These are phyloP conservation scores for Zaprionus capensis DNA, from an alignment of 1,140 invertebrate genomes.

Conservation along the genomic window DNA sequence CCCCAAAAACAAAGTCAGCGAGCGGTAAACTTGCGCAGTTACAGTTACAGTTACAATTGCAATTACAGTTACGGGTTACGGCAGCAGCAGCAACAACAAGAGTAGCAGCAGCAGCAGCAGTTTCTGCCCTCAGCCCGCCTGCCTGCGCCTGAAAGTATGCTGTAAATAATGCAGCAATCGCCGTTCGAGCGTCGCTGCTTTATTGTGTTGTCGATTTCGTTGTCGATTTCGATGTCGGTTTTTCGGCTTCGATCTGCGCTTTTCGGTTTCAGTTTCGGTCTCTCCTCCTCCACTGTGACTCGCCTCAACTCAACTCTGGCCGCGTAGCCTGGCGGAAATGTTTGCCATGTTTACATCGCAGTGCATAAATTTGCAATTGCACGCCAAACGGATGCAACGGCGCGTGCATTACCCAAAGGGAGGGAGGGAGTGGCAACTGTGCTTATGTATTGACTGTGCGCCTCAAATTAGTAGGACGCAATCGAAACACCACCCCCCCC, in stretches of 20 bases:
- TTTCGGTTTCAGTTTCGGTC: background rate
- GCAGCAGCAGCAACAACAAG: background rate
- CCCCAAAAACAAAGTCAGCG: conserved; percentile 35
- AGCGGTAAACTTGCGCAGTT: conserved; percentile 21
- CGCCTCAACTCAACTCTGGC: background rate
- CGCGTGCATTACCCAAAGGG: conserved; percentile 50
- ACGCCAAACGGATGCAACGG: conserved; percentile 56
- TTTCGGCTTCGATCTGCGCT: background rate
- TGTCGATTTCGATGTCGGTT: conserved; percentile 4
- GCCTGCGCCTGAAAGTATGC: conserved; percentile 63
- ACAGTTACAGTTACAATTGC: conserved; percentile 13
- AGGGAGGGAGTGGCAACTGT: background rate
- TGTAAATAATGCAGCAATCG: conserved; percentile 76
- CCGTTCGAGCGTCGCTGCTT: conserved; percentile 31
- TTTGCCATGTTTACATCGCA: conserved; percentile 80
- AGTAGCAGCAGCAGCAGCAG: background rate
- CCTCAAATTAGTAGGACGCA: conserved; percentile 49
- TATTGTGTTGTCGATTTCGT: conserved; percentile 50
- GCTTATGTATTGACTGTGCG: conserved; percentile 49
- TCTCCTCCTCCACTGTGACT: background rate
- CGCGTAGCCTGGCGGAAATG: conserved; percentile 58
- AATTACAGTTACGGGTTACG: background rate
- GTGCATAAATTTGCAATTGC: conserved; percentile 82
- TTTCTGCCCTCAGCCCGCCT: background rate
- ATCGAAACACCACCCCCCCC: background rate